Percentiles rank a stretch among this genome's conserved stretches.
Conservation (phyloP, 2,888 invertebrate species). For the Arctia plantaginis region DNA sequence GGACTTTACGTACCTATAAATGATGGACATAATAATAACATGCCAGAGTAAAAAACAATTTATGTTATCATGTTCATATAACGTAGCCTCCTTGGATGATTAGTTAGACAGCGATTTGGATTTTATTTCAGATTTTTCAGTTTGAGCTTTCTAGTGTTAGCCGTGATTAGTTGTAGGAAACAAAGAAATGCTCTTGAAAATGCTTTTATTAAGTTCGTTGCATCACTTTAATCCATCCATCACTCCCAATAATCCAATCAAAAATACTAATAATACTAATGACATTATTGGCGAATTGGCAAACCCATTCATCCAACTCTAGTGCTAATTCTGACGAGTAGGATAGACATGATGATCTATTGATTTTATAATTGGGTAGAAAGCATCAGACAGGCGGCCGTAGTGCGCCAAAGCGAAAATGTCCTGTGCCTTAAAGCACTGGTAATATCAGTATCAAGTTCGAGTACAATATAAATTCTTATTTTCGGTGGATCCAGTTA, state of each 20-base stretch:
- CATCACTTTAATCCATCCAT: no score
- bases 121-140: no score
- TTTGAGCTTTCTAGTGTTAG: no score
- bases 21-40: not conserved
- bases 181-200: no score
- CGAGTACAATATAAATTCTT: no score
- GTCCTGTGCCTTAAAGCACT: not conserved
- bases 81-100: not conserved
- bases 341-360: not conserved
- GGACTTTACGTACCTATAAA: constrained; percentile 16
- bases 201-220: no score
- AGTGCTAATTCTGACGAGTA: not conserved
- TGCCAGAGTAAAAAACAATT: not conserved
- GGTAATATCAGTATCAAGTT: not conserved
- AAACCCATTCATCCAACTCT: not conserved
- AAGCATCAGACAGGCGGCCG: not conserved
- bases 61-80: not conserved
- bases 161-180: no score
- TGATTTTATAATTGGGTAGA: not conserved
- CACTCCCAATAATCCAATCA: not conserved
- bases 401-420: not conserved
- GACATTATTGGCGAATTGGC: not conserved
- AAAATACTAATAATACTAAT: not conserved
- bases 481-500: no score
- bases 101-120: not conserved